These are phyloP conservation scores for Hypothenemus hampei DNA, from an alignment of 1,140 invertebrate species.

Conservation along the genomic window DNA sequence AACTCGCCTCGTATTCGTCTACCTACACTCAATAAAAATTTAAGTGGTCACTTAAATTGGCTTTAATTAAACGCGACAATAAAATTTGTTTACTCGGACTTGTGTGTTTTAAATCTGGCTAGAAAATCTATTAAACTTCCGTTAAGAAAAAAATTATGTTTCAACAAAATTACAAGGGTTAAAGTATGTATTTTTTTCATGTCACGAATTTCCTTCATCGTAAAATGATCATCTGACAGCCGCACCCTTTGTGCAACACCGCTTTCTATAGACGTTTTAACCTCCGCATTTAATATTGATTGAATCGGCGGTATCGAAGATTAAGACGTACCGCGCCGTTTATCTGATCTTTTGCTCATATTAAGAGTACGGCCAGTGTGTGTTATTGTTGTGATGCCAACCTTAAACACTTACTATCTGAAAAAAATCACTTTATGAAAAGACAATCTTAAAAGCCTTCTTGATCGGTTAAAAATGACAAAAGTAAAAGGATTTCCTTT, in stretches of 20 bases:
- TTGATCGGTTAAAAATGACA: constrained; percentile 1
- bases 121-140: no score
- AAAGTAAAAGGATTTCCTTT: no score
- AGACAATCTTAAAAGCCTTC: constrained; percentile 17
- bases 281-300: constrained; percentile 25
- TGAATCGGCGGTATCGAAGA: constrained; percentile 19
- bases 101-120: constrained; percentile 25
- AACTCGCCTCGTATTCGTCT: constrained; percentile 11
- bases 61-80: constrained; percentile 16
- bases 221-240: constrained; percentile 14
- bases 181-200: constrained; percentile 2
- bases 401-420: constrained; percentile 15
- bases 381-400: constrained; percentile 27
- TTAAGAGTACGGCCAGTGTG: constrained; percentile 7
- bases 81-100: constrained; percentile 4
- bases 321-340: constrained; percentile 15
- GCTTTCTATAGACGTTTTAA: constrained; percentile 26
- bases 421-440: constrained; percentile 10
- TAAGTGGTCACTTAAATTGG: constrained; percentile 24
- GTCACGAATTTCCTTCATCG: constrained; percentile 17
- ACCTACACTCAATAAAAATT: constrained; percentile 25
- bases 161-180: constrained; percentile 7
- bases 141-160: no score
- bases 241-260: constrained; percentile 10
- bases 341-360: constrained; percentile 12